Evolutionary conservation across 2,113 vertebrate species (phyloP).

Genomic region (Plecturocebus donacophilus): DNA sequence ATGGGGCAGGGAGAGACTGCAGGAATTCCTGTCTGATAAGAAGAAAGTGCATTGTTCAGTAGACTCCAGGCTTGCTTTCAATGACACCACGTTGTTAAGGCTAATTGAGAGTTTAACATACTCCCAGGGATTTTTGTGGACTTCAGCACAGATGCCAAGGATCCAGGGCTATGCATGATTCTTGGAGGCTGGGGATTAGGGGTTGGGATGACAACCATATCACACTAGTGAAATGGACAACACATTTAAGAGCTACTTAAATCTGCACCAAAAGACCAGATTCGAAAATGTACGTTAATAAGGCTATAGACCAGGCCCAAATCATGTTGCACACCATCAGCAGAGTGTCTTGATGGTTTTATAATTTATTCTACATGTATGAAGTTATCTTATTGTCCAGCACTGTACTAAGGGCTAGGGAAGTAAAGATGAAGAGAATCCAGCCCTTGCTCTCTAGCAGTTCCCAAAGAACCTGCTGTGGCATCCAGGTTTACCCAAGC

Average conservation of each 20-base stretch:
- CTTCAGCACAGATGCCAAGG: not conserved
- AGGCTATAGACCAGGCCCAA: not conserved
- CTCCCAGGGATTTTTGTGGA: not conserved
- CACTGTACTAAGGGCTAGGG: not conserved
- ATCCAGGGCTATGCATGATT: not conserved
- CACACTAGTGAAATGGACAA: not conserved
- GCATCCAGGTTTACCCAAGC: not conserved
- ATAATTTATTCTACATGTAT: not conserved
- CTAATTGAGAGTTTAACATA: not conserved
- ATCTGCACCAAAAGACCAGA: not conserved
- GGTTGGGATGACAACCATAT: not conserved
- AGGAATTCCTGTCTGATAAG: no score
- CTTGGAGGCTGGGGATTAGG: not conserved
- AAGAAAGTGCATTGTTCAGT: fast-evolving
- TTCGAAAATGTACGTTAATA: not conserved
- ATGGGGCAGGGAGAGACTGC: no score
- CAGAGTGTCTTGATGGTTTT: not conserved
- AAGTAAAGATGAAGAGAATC: not conserved
- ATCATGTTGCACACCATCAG: no score
- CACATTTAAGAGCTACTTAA: not conserved
- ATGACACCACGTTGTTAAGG: no score
- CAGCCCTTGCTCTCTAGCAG: not conserved
- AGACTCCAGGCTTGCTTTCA: not conserved
- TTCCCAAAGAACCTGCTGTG: not conserved
- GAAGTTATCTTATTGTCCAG: not conserved